These are phyloP conservation scores for Propithecus coquereli DNA, from an alignment of 2,113 vertebrate genomes.

Conservation along the genomic window DNA sequence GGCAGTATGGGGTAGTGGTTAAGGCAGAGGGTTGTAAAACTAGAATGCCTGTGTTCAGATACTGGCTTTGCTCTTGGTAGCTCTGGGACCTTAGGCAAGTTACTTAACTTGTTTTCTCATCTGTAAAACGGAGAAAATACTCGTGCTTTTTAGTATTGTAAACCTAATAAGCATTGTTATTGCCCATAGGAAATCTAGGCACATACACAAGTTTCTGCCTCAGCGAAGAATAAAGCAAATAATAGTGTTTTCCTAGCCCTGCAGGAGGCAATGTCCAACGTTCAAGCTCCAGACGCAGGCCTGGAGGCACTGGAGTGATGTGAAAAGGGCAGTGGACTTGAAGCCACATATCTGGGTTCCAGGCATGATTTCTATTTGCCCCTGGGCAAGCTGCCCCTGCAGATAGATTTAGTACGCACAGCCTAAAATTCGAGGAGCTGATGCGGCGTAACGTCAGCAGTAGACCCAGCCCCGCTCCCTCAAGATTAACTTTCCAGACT, in stretches of 20 bases:
- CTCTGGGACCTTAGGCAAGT: not conserved
- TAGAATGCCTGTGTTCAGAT: not conserved
- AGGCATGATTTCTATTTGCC: not conserved
- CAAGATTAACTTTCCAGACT: accelerated
- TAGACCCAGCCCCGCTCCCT: not conserved
- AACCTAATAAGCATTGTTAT: not conserved
- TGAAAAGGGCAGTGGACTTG: not conserved
- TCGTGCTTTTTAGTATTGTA: not conserved
- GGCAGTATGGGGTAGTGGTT: too few relatives aligned
- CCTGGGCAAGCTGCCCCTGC: accelerated
- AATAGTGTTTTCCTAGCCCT: not conserved
- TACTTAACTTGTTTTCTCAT: not conserved
- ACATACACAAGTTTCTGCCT: not conserved
- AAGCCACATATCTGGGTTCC: not conserved
- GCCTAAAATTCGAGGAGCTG: accelerated
- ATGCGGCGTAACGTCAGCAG: accelerated
- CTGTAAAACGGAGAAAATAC: slow-evolving; percentile 19
- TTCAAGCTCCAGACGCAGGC: not conserved
- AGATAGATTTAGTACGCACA: accelerated
- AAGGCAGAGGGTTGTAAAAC: not conserved
- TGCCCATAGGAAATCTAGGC: not conserved
- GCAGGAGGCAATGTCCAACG: not conserved
- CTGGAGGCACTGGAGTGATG: not conserved
- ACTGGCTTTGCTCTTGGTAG: not conserved
- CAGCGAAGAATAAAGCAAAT: not conserved